Evolutionary conservation across 2,888 invertebrate genomes (phyloP), one percentile per base, ranked within the genome.

Genomic region (Cenopis cana): DNA sequence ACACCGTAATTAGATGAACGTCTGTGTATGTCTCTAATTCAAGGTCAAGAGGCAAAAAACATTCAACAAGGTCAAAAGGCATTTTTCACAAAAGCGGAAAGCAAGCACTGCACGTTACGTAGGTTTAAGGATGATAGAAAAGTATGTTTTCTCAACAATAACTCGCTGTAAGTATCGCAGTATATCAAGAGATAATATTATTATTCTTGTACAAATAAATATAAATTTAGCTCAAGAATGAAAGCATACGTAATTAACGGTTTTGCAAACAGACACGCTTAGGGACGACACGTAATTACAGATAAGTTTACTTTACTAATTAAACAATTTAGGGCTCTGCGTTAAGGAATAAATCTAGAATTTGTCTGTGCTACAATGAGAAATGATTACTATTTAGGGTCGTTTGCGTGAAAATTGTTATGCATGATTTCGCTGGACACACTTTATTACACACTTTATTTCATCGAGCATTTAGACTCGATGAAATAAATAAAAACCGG

Each of bases 291-390:
- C 20, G 62, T 36, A 62, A 69, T 69, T 56, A 50, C 24, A 50
- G 62, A 56, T 64, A 46, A 56, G 62, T 69, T 57, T 64, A 62
- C 50, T 56, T 56, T 17, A 50, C 56, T 62, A 69, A 69, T 69
- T 57, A 62, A 57, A 67, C 50, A 54, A 59, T 29, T 17, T 50
- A 46, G 33, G n/a, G 18, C 49, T 57, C 50, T 60, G 36, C 9
- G 17, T 52, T 52, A 17, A 29, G 36, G 55, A 24, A 49, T 64
- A 57, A 50, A 52, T 38, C 18, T 33, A 62, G 61, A 33, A 41
- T n/a, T 38, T 24, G n/a, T 29, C 46, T n/a, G 10, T 12, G 41
- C 12, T 41, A 41, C 12, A 33, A 33, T 8, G 33, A 33, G 9
- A 33, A 33, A 8, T 33, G 24, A 24, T 4, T 24, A 24, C 24